These are phyloP conservation scores for Amyelois transitella DNA, from an alignment of 1,140 invertebrate genomes.

Conservation along the genomic window DNA sequence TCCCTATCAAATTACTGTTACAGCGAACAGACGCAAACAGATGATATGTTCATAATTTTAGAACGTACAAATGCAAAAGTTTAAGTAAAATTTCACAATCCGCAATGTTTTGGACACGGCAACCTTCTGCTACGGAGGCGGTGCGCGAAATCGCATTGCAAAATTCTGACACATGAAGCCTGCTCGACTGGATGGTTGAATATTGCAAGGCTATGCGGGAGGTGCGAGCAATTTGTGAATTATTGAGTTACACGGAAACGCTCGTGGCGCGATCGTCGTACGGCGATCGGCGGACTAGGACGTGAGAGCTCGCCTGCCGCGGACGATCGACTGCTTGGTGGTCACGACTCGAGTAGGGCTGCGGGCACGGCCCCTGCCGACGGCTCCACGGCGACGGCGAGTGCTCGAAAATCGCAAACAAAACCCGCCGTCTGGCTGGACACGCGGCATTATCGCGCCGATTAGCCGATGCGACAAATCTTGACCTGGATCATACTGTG, in stretches of 20 bases:
- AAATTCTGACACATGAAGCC: conserved; percentile 43
- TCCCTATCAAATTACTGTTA: conserved; percentile 14
- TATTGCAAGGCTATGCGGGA: conserved; percentile 32
- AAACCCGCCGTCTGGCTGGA: conserved; percentile 14
- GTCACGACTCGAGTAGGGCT: neutral
- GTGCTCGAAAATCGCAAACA: conserved; percentile 22
- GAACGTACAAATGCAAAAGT: conserved; percentile 18
- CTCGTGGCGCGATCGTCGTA: conserved; percentile 7
- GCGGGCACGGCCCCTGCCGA: conserved; percentile 5
- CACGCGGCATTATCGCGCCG: conserved; percentile 13
- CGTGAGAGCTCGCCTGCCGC: conserved; percentile 32
- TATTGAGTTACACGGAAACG: conserved; percentile 19
- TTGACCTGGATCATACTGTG: conserved; percentile 1
- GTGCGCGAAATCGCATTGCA: conserved; percentile 34
- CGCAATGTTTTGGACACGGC: conserved; percentile 27
- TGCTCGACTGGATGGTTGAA: conserved; percentile 30
- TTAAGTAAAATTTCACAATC: conserved; percentile 33
- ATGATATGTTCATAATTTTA: conserved; percentile 9
- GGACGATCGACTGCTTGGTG: conserved; percentile 19
- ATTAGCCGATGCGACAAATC: conserved; percentile 6
- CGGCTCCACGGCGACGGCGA: conserved; percentile 14
- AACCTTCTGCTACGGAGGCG: conserved; percentile 26
- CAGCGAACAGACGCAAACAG: conserved; percentile 8
- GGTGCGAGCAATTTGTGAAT: conserved; percentile 23
- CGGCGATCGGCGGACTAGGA: conserved; percentile 10